Conservation (phyloP, 2,888 invertebrate species). For the Drosophila birchii region DNA sequence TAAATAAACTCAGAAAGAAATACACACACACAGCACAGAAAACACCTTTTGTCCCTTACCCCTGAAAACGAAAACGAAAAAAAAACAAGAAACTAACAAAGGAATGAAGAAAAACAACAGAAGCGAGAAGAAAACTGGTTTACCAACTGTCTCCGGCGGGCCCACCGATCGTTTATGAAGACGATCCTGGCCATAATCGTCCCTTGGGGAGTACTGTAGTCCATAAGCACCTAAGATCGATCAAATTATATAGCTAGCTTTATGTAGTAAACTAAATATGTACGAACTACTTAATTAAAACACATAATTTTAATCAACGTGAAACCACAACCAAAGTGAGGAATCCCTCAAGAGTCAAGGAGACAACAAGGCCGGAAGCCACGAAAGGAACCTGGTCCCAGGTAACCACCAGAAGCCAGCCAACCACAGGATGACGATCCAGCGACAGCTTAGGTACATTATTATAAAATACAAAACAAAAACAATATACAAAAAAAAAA, state of each 20-base stretch:
- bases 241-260: conserved; percentile 38
- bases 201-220: conserved; percentile 24
- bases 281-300: conserved; percentile 56
- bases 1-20: conserved; percentile 34
- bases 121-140: conserved; percentile 62
- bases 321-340: conserved; percentile 54
- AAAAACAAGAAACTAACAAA: conserved; percentile 40
- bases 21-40: conserved; percentile 18
- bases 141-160: conserved; percentile 62
- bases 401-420: conserved; percentile 40
- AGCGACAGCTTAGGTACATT: conserved; percentile 65
- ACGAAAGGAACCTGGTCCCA: conserved; percentile 24
- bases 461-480: conserved; percentile 31
- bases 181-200: conserved; percentile 21
- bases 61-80: conserved; percentile 24
- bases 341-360: conserved; percentile 29
- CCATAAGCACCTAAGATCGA: conserved; percentile 42
- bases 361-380: conserved; percentile 34
- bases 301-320: conserved; percentile 60
- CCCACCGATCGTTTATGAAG: conserved; percentile 9
- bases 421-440: conserved; percentile 38
- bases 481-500: conserved; percentile 31
- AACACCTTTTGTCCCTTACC: conserved; percentile 61
- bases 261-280: conserved; percentile 28
- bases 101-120: conserved; percentile 36